phyloP scores from a whole-genome alignment of 2,113 vertebrate genomes.

The Spea bombifrons region DNA sequence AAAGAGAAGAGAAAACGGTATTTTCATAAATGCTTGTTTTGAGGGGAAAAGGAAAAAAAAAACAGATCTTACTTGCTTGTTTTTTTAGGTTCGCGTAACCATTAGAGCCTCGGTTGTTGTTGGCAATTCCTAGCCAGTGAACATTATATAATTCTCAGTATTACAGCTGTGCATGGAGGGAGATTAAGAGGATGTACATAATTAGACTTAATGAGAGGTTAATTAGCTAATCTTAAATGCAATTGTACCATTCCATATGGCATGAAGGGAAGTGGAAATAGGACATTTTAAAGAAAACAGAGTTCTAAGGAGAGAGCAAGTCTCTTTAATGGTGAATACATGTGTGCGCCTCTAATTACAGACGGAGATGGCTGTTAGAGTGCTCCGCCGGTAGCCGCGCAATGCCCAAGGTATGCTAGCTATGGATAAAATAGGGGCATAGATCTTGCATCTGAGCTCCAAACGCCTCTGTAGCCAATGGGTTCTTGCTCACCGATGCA shows the following conservation, averaged over 20 bases:
- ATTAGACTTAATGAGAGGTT: background rate
- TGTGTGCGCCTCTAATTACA: background rate
- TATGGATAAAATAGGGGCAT: background rate
- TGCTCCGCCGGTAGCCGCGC: background rate
- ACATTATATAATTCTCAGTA: background rate
- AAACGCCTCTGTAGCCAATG: conserved; percentile 3
- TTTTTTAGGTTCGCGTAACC: no score
- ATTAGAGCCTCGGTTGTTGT: no score
- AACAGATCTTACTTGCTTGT: no score
- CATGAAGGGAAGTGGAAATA: background rate
- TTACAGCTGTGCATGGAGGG: background rate
- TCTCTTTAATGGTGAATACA: background rate
- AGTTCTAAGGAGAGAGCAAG: background rate
- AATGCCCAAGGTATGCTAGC: background rate
- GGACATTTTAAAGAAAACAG: background rate
- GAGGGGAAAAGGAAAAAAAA: no score
- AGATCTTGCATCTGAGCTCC: background rate
- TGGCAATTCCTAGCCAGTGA: background rate
- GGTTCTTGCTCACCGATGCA: conserved; percentile 14
- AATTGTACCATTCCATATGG: background rate
- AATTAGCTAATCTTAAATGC: background rate
- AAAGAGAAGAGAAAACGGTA: background rate
- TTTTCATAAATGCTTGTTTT: no score
- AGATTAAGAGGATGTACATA: background rate
- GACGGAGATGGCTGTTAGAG: background rate